Base-by-base conservation (phyloP, 1,140 invertebrate genomes). In the Neuroterus valhalla region DNA sequence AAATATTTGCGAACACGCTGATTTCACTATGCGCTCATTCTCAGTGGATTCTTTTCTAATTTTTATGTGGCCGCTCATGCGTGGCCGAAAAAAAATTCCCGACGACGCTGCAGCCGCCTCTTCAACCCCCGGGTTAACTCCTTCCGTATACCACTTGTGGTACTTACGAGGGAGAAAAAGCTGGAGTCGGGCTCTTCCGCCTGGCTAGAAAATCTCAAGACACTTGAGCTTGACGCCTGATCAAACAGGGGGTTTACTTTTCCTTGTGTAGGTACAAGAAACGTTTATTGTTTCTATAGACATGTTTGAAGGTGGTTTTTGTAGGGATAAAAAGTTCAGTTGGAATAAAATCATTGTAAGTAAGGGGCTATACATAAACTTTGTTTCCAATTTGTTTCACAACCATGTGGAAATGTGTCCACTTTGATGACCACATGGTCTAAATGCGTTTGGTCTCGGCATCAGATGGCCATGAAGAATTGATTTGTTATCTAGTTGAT, bases 41-140 rank as follows among this genome's bases (percentile, higher is more conserved):
- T 81, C 77, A 68, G 77, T 79, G 79, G 80, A 86, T 87, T 84
- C 83, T 78, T 87, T 87, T 87, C 76, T 81, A 84, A 87, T 84
- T 86, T 87, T 88, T 82, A 78, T 80, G 79, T 74, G 77, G 11
- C 81, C 78, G 77, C 81, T 86, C 86, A 87, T 82, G 86, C 82
- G 81, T 86, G 74, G 79, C 79, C 76, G 79, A 79, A 86, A 85
- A 86, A 78, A 43, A 67, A 55, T 74, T 79, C 50, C 68, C 74
- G 77, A 46, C 46, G 70, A 70, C 72, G 70, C 68, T 38, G 68
- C 23, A 55, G 68, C 66, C 11, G 72, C 74, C 74, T 81, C 83
- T 84, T 78, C 44, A 81, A 81, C 78, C 76, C 75, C 78, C 68
- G 75, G 73, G 70, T 80, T 68, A 71, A 81, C 70, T 78, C 74